Percentiles rank a stretch among this genome's conserved stretches.
Evolutionary conservation across 2,797 vertebrate species (phyloP).

Genomic region (Siniperca obscura): DNA sequence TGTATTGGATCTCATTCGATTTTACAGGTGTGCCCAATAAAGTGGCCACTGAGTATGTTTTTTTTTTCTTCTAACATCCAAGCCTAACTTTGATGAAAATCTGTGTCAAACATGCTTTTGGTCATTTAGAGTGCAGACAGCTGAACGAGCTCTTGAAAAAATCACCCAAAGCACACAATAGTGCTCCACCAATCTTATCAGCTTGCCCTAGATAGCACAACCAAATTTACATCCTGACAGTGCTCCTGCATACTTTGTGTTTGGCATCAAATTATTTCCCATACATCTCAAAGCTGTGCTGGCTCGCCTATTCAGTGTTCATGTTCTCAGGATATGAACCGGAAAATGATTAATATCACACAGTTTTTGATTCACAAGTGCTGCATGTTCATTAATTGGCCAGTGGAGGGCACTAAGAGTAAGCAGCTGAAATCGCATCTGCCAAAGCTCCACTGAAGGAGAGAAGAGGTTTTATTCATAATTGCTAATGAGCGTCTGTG

Average conservation of each 20-base stretch:
- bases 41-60: not conserved
- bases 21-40: not conserved
- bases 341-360: not conserved
- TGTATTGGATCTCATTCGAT: not conserved
- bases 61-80: not conserved
- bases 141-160: slow-evolving; percentile 2
- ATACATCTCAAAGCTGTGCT: not conserved
- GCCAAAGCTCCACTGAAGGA: not conserved
- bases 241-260: not conserved
- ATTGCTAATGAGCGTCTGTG: not conserved
- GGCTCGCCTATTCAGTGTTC: not conserved
- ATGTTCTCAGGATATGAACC: not conserved
- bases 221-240: not conserved
- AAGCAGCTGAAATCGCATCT: slow-evolving; percentile 37
- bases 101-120: not conserved
- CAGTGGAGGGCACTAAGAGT: slow-evolving; percentile 72
- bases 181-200: not conserved
- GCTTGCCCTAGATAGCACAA: slow-evolving; percentile 12
- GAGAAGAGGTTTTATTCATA: not conserved
- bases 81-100: not conserved
- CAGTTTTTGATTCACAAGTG: not conserved
- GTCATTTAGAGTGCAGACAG: not conserved
- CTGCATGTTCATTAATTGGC: slow-evolving; percentile 30
- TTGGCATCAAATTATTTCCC: not conserved
- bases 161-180: slow-evolving; percentile 1